Percentiles rank a stretch among this genome's conserved stretches.
These are phyloP conservation scores for Serranus cabrilla DNA, from an alignment of 2,797 vertebrate genomes.

Conservation along the genomic window DNA sequence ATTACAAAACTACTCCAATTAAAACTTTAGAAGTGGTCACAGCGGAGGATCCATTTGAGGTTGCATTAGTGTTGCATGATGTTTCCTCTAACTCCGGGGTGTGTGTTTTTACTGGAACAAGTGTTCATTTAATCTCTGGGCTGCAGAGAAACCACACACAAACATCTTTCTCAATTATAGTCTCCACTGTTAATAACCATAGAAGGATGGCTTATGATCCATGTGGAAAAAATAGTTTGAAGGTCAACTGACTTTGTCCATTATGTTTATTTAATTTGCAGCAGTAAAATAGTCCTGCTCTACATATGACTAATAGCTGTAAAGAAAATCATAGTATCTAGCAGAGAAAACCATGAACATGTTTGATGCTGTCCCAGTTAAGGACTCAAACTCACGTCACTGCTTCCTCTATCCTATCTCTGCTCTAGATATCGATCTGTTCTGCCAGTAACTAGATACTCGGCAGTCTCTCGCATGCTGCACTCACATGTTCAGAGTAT, in stretches of 20 bases:
- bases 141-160: conserved; percentile 37
- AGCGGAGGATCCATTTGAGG: neutral
- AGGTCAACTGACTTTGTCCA: neutral
- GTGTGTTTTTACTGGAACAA: conserved; percentile 41
- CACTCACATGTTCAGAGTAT: neutral
- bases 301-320: neutral
- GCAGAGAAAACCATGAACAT: neutral
- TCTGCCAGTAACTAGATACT: neutral
- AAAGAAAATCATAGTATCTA: neutral
- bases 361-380: neutral
- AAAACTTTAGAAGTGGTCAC: neutral
- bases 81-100: conserved; percentile 32
- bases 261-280: conserved; percentile 4
- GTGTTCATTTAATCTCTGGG: conserved; percentile 25
- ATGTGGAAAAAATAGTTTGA: neutral
- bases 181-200: conserved; percentile 32
- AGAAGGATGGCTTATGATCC: conserved; percentile 9
- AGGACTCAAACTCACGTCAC: neutral
- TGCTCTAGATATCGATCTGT: conserved; percentile 8
- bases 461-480: neutral
- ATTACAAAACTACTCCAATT: conserved; percentile 9
- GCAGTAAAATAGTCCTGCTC: conserved; percentile 3
- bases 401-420: neutral
- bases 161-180: conserved; percentile 25
- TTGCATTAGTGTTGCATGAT: conserved; percentile 14